Evolutionary conservation across 2,113 vertebrate genomes (phyloP), one percentile per base, ranked within the genome.

Genomic region (Upupa epops): DNA sequence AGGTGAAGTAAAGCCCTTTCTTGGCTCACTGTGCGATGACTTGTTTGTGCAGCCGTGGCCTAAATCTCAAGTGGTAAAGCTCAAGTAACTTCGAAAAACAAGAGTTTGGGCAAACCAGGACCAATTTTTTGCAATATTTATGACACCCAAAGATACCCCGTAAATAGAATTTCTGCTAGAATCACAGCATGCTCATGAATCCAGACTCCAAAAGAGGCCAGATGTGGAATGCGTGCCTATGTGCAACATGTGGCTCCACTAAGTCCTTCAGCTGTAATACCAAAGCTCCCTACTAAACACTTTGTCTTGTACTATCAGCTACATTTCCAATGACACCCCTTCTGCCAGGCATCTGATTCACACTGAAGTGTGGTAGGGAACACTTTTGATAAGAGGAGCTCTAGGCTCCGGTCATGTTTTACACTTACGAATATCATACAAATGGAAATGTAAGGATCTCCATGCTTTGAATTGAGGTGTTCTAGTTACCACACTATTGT

Each of bases 401-500:
- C 6, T 26, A 22, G 5, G 11, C 5, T 56, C 29, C 89, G 29
- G 13, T 64, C 17, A 45, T 0, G 1, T 87, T 66, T 81, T 24
- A 11, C 32, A 34, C 2, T 0, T 40, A 11, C 4, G 4, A 46
- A 6, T 42, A 24, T 24, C 68, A 29, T 18, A 25, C 1, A 69
- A 25, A 69, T 56, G 40, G 63, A 55, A 17, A 7, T 24, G 18
- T 22, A 66, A 70, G 5, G 7, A n/a, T 84, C 6, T 56, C 28
- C 40, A 32, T 24, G 8, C 11, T 92, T 70, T 55, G 25, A 59
- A 24, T 48, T 10, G 16, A 63, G n/a, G 24, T 68, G n/a, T 8
- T 86, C 70, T 42, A 36, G 3, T 74, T 25, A n/a, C 2, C 8
- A 12, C 17, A 4, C 20, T 58, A 6, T 24, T 5, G 16, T 11